Conservation (phyloP, 1,140 invertebrate genomes). For the Lasioglossum albipes region DNA sequence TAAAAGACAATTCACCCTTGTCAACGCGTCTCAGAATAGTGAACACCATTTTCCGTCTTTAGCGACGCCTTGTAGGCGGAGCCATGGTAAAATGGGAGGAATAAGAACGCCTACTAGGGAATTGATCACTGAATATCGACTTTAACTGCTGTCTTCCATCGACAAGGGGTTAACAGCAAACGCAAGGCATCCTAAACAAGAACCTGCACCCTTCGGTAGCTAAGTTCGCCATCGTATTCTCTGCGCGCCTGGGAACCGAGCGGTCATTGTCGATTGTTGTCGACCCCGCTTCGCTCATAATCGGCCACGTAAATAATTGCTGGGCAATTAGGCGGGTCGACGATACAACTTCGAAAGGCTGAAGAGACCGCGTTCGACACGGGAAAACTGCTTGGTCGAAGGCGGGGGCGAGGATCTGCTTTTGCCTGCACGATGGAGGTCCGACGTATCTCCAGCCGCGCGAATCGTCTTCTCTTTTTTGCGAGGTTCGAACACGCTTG, state of each 20-base stretch:
- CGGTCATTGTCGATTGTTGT: slow-evolving; percentile 47
- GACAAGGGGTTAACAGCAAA: too few species aligned
- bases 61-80: too few species aligned
- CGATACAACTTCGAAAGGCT: not conserved
- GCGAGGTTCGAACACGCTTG: not conserved
- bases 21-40: too few species aligned
- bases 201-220: too few species aligned
- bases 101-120: too few species aligned
- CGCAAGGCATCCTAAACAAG: too few species aligned
- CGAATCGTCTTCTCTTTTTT: not conserved
- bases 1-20: too few species aligned
- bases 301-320: slow-evolving; percentile 17
- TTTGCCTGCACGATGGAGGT: slow-evolving; percentile 13
- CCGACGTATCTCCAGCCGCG: not conserved
- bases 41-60: too few species aligned
- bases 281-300: slow-evolving; percentile 15
- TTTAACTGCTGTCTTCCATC: too few species aligned
- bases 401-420: slow-evolving; percentile 29
- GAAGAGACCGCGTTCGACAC: too few species aligned
- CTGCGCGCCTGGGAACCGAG: slow-evolving; percentile 39
- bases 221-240: not conserved
- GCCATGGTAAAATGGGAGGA: too few species aligned
- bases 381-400: not conserved
- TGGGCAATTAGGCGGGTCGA: slow-evolving; percentile 9
- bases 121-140: too few species aligned